phyloP scores from a whole-genome alignment of 1,140 invertebrate species.

The Ceratoteleas bidentatus region DNA sequence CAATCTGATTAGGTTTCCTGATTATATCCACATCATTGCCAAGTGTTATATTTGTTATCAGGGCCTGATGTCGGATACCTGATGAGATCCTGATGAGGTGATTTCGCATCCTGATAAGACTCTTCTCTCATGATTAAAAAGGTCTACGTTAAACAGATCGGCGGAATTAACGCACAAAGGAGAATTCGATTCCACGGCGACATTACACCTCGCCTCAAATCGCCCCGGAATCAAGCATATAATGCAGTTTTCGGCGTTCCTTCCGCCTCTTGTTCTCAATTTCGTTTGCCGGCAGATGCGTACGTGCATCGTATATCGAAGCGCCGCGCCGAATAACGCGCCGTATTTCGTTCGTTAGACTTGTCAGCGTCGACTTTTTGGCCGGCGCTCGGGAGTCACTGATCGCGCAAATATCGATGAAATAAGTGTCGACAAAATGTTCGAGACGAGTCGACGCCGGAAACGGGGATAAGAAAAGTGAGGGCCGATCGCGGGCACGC shows the following conservation, averaged over 20 bases:
- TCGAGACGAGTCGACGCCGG: slow-evolving; percentile 43
- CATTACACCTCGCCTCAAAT: slow-evolving; percentile 49
- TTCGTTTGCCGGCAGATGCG: slow-evolving; percentile 71
- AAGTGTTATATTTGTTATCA: too few species aligned
- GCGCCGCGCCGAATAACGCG: slow-evolving; percentile 48
- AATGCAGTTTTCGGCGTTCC: slow-evolving; percentile 62
- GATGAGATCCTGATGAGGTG: too few species aligned
- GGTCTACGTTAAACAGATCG: slow-evolving; percentile 35
- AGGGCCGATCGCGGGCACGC: slow-evolving; percentile 59
- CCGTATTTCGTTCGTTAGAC: slow-evolving; percentile 70
- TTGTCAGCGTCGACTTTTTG: slow-evolving; percentile 19
- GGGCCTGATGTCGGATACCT: too few species aligned
- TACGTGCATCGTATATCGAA: slow-evolving; percentile 67
- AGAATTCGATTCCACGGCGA: slow-evolving; percentile 48
- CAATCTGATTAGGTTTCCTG: too few species aligned
- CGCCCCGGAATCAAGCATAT: slow-evolving; percentile 57
- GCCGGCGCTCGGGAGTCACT: slow-evolving; percentile 29
- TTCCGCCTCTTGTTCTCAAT: slow-evolving; percentile 69
- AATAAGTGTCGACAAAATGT: slow-evolving; percentile 48
- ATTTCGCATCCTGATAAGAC: too few species aligned
- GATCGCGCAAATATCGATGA: slow-evolving; percentile 48
- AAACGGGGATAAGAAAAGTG: slow-evolving; percentile 50
- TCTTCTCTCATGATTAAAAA: too few species aligned
- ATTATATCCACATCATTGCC: too few species aligned
- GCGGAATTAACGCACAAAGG: slow-evolving; percentile 23